These are phyloP conservation scores for Rhombomys opimus DNA, from an alignment of 2,113 vertebrate species.

Conservation along the genomic window DNA sequence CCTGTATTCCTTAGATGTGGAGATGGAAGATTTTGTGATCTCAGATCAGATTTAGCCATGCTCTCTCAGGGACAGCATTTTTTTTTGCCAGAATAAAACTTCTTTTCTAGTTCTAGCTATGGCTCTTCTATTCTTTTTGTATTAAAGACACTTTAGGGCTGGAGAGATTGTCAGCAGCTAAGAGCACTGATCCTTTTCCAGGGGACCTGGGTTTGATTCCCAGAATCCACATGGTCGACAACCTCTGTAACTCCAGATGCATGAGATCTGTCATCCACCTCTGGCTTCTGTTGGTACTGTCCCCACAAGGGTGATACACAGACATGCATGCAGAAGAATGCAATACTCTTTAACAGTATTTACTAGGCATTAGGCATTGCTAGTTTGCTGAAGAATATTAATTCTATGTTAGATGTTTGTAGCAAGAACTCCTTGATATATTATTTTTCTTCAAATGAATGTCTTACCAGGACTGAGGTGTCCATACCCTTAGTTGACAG, in stretches of 20 bases:
- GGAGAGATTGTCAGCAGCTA: fast-evolving
- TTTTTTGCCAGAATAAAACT: not conserved
- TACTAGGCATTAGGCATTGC: not conserved
- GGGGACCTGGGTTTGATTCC: not conserved
- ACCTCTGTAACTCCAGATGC: not conserved
- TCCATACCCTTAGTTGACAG: not conserved
- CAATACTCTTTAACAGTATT: not conserved
- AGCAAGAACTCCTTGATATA: not conserved
- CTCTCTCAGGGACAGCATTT: not conserved
- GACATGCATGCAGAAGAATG: not conserved
- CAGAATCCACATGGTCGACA: not conserved
- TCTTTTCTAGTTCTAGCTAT: not conserved
- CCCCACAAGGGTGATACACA: not conserved
- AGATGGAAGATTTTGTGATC: not conserved
- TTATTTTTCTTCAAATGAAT: not conserved
- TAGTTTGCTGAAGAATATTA: not conserved
- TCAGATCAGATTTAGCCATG: not conserved
- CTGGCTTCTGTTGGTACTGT: not conserved
- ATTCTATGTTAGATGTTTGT: not conserved
- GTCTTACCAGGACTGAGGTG: not conserved
- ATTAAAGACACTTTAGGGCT: not conserved
- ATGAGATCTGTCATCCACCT: not conserved
- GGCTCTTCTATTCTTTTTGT: not conserved
- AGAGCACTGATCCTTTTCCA: not conserved
- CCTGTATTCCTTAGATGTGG: not conserved